Conservation (phyloP, 1,140 invertebrate genomes). For the Hyphantria cunea region DNA sequence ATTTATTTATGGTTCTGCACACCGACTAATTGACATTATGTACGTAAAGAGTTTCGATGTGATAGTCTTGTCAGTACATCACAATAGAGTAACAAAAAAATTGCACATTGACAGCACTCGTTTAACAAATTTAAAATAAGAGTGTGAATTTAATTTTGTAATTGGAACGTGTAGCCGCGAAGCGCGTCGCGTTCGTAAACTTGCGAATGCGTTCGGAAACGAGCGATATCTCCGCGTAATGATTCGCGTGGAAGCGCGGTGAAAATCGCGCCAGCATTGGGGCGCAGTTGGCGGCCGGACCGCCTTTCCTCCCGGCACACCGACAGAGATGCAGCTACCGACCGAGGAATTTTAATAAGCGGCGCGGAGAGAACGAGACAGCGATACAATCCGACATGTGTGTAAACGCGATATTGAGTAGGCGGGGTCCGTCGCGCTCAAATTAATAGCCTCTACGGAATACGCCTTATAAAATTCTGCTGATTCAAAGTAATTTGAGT, state of each 20-base stretch:
- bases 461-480: conserved; percentile 63
- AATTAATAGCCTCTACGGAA: conserved; percentile 72
- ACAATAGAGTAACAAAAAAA: conserved; percentile 18
- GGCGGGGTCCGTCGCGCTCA: conserved; percentile 77
- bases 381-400: conserved; percentile 70
- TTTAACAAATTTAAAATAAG: conserved; percentile 22
- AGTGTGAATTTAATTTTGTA: conserved; percentile 22
- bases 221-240: conserved; percentile 54
- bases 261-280: conserved; percentile 75
- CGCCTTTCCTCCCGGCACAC: conserved; percentile 60
- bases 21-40: conserved; percentile 29
- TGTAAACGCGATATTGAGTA: conserved; percentile 73
- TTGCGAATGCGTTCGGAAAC: conserved; percentile 55
- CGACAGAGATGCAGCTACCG: conserved; percentile 71
- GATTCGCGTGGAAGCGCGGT: conserved; percentile 75
- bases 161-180: conserved; percentile 17
- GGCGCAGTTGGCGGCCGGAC: conserved; percentile 53
- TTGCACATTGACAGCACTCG: conserved; percentile 37
- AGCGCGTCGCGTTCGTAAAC: conserved; percentile 25
- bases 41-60: conserved; percentile 27
- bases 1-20: conserved; percentile 23
- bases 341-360: conserved; percentile 78
- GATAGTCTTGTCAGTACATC: conserved; percentile 19
- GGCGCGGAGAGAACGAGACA: conserved; percentile 71
- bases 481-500: conserved; percentile 20